phyloP scores from a whole-genome alignment of 1,140 invertebrate species.

The Onthophagus taurus region DNA sequence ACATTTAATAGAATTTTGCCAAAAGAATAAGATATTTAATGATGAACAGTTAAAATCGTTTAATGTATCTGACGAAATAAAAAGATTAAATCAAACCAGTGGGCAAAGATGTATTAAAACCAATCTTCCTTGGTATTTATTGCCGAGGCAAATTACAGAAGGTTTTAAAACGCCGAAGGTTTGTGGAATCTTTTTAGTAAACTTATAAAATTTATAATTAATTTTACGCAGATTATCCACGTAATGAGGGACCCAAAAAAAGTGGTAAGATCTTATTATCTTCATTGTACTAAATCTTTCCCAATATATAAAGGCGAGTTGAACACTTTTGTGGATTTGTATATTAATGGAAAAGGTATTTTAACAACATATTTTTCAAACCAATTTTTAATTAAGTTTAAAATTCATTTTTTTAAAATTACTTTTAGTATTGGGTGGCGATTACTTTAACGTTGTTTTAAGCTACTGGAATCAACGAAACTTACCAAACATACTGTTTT shows the following conservation, averaged over 20 bases:
- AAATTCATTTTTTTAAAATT: no score
- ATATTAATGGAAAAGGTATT: no score
- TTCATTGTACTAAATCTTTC: constrained; percentile 34
- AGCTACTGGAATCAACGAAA: constrained; percentile 48
- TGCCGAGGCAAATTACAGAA: constrained; percentile 49
- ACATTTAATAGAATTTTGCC: no score
- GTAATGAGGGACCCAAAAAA: constrained; percentile 78
- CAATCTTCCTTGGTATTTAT: constrained; percentile 57
- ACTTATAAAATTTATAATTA: constrained; percentile 69
- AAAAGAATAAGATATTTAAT: no score
- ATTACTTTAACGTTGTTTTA: constrained; percentile 51
- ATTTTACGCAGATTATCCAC: constrained; percentile 66
- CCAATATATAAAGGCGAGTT: no score
- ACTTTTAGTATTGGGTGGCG: constrained; percentile 46
- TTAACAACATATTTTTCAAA: no score
- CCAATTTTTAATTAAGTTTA: no score
- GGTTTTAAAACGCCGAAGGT: constrained; percentile 41
- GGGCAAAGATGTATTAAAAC: constrained; percentile 57
- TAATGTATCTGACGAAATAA: no score
- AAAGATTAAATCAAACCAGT: constrained; percentile 29
- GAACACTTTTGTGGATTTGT: background rate
- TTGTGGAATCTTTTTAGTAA: constrained; percentile 34
- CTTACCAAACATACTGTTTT: constrained; percentile 47
- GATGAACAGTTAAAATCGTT: no score
- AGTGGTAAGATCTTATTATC: constrained; percentile 74